These are phyloP conservation scores for Galaxea fascicularis DNA, from an alignment of 92 coral and sea anemone genomes.

Conservation along the genomic window DNA sequence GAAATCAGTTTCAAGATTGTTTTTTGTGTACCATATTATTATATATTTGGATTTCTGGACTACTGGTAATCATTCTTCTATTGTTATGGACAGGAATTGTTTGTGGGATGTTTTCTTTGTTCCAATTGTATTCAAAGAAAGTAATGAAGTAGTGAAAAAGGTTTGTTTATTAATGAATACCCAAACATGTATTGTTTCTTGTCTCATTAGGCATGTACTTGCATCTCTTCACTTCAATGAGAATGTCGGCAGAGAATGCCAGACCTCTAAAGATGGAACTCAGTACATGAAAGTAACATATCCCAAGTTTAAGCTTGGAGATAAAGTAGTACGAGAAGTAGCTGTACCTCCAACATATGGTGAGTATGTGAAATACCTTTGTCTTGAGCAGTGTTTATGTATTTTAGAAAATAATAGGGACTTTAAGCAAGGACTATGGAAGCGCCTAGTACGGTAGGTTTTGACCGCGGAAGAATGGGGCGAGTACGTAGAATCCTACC, in stretches of 20 bases:
- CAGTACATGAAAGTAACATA: conserved; percentile 43
- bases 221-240: conserved; percentile 63
- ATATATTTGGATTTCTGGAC: conserved; percentile 6
- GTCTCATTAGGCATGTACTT: conserved; percentile 38
- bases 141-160: too few relatives aligned
- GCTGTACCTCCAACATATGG: conserved; percentile 58
- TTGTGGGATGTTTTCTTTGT: too few relatives aligned
- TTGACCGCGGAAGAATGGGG: too few relatives aligned
- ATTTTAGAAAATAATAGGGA: neutral
- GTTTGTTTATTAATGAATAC: conserved; percentile 20
- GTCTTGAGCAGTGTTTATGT: neutral
- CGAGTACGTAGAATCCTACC: too few relatives aligned
- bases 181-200: neutral
- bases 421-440: too few relatives aligned
- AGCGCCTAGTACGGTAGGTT: too few relatives aligned
- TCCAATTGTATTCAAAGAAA: too few relatives aligned
- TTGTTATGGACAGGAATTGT: too few relatives aligned
- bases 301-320: conserved; percentile 64
- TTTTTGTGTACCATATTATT: too few relatives aligned
- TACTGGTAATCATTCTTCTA: too few relatives aligned
- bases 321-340: conserved; percentile 55
- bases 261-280: conserved; percentile 37
- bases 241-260: conserved; percentile 43
- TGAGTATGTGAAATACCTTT: conserved; percentile 21
- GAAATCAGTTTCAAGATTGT: too few relatives aligned